Evolutionary conservation across 2,888 invertebrate species (phyloP).

Genomic region (Caenorhabditis imperialis): DNA sequence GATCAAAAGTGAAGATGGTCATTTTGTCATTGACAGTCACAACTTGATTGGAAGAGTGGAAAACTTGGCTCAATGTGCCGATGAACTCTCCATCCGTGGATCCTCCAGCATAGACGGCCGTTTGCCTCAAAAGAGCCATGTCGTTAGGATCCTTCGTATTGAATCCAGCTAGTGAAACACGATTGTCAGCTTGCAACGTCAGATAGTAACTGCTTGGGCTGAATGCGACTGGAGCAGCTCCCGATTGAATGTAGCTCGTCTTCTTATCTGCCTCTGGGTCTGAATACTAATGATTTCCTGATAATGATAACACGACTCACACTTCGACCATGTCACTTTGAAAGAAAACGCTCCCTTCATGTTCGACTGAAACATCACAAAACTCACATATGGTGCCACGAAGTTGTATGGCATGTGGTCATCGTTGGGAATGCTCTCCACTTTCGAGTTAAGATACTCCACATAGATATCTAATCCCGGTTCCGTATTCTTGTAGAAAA

Average conservation of each 20-base stretch:
- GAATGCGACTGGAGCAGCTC: neutral
- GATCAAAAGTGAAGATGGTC: neutral
- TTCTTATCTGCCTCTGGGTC: neutral
- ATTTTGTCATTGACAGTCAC: slow-evolving; percentile 2
- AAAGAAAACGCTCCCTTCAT: neutral
- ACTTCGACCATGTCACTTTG: neutral
- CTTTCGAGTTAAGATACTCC: neutral
- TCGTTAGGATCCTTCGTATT: neutral
- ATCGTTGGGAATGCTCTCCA: neutral
- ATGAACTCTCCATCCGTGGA: neutral
- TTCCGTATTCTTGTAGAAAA: slow-evolving; percentile 21
- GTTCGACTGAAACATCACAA: neutral
- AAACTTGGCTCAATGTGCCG: neutral
- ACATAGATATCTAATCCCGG: neutral
- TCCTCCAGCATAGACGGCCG: neutral
- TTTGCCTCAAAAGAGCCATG: neutral
- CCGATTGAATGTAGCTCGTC: neutral
- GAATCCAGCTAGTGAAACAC: neutral
- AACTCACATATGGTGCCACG: neutral
- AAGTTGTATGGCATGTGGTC: neutral
- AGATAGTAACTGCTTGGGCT: neutral
- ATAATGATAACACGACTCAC: too few species aligned
- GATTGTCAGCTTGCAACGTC: neutral
- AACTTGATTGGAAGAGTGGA: neutral
- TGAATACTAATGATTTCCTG: too few species aligned